Evolutionary conservation across 2,797 vertebrate species (phyloP), one percentile per base, ranked within the genome.

Genomic region (Cygnus olor): DNA sequence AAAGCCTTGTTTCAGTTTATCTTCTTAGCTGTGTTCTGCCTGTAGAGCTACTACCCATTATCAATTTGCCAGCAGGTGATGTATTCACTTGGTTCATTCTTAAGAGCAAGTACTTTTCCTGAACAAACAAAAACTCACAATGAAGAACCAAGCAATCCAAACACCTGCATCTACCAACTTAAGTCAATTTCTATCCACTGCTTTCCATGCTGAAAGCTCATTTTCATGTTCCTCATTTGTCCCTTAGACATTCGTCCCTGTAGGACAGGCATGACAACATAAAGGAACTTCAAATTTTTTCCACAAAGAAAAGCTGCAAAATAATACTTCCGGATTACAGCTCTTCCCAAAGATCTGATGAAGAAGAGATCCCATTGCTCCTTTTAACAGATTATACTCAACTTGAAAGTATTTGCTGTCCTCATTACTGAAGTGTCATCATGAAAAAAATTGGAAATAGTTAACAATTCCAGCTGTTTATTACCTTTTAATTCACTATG

Each of bases 11-110:
- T 93, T 85, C 57, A 90, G 16, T 60, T 94, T 93, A 60, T 81
- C 49, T 93, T 14, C 85, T 88, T 95, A 95, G 85, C 42, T 61
- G 54, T 81, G 73, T 73, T 95, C 78, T 94, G 70, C 9, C 85
- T 91, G 14, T 56, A 91, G 1, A 93, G 38, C 32, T 88, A 51
- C 51, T 88, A 53, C n/a, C 20, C 45, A 79, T 78, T 94, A 38
- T 63, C 11, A n/a, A 64, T 76, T 80, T 77, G 72, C 22, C 51
- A 68, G 71, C 45, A 89, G 61, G 57, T 81, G 21, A 73, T 90
- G 49, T 57, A 73, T 85, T 87, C 19, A 54, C 24, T 51, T 88
- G 77, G 74, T 66, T 82, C 61, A 7, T 63, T 63, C 58, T 77
- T 78, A 80, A 64, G 9, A 76, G 13, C 6, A 76, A 44, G 24